Evolutionary conservation across 37 sponge, comb jelly and placozoan genomes (phyloP).

Genomic region (Ephydatia muelleri): DNA sequence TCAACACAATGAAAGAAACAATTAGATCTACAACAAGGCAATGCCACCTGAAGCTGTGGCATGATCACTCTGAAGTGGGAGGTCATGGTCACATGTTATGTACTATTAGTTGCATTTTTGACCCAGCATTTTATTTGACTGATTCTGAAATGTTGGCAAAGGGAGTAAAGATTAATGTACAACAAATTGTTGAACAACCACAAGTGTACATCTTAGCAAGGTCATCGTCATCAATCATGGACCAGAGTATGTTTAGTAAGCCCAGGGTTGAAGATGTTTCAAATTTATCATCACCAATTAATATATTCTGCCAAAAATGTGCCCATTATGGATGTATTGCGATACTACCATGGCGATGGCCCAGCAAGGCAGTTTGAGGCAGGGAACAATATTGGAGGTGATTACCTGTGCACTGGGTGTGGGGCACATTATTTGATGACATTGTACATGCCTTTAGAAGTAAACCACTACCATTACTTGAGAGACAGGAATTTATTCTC

Average conservation of each 20-base stretch:
- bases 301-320: neutral
- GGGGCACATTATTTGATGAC: conserved; percentile 21
- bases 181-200: conserved; percentile 12
- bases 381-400: conserved; percentile 28
- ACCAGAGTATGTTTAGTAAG: neutral
- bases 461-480: neutral
- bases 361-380: conserved; percentile 37
- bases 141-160: neutral
- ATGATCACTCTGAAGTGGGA: conserved; percentile 21
- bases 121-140: conserved; percentile 18
- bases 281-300: neutral
- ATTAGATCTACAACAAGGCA: neutral
- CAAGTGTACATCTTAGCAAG: conserved; percentile 26
- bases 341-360: conserved; percentile 32
- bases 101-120: neutral
- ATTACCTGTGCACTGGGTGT: conserved; percentile 27
- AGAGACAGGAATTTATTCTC: conserved; percentile 21
- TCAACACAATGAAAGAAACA: neutral
- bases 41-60: conserved; percentile 6
- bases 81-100: conserved; percentile 17
- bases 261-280: neutral
- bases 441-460: neutral
- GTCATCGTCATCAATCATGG: neutral
- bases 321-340: neutral
- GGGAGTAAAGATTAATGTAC: neutral